Conservation (phyloP, 2,797 vertebrate genomes). For the Scomberomorus guttatus region DNA sequence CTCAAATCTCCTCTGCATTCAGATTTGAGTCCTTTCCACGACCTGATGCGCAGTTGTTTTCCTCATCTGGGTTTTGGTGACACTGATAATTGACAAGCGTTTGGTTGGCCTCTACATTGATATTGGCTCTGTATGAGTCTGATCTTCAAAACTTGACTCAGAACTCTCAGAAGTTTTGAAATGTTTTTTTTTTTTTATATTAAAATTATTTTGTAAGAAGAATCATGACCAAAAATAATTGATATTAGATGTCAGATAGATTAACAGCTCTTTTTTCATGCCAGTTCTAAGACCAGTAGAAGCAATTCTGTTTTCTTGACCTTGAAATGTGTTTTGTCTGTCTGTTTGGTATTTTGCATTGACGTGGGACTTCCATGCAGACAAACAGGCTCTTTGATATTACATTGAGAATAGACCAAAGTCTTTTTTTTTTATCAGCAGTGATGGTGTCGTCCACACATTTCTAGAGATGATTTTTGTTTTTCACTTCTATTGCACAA, state of each 20-base stretch:
- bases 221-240: constrained; percentile 19
- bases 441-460: neutral
- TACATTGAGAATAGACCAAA: neutral
- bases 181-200: constrained; percentile 13
- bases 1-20: constrained; percentile 75
- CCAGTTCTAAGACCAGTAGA: constrained; percentile 7
- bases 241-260: constrained; percentile 29
- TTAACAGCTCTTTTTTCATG: constrained; percentile 11
- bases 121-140: constrained; percentile 38
- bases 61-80: constrained; percentile 56
- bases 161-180: constrained; percentile 45
- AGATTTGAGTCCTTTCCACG: constrained; percentile 69
- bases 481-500: neutral
- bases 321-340: constrained; percentile 43
- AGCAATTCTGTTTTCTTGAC: constrained; percentile 29
- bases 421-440: constrained; percentile 5
- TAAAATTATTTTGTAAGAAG: constrained; percentile 16
- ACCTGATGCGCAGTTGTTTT: constrained; percentile 73
- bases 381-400: constrained; percentile 22
- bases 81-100: constrained; percentile 71
- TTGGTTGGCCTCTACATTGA: constrained; percentile 39
- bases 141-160: constrained; percentile 38
- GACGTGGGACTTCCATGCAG: constrained; percentile 35
- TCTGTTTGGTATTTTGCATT: constrained; percentile 47
- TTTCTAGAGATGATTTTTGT: no score